phyloP scores from a whole-genome alignment of 2,888 invertebrate species.

The Caenorhabditis becei region DNA sequence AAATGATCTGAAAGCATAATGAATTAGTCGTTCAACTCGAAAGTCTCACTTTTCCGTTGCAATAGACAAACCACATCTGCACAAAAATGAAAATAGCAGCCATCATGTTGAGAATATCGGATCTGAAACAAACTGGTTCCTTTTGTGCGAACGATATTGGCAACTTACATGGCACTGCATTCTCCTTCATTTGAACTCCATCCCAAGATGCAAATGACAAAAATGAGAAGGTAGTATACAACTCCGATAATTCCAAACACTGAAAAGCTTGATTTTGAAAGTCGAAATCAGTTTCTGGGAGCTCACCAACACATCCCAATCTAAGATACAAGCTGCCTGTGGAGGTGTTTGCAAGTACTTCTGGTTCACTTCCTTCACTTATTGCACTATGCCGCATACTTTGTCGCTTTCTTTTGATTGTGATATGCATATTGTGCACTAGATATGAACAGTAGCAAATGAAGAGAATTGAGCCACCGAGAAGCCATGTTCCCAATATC shows the following conservation, averaged over 20 bases:
- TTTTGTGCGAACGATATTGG: neutral
- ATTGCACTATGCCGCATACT: conserved; percentile 51
- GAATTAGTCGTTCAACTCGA: neutral
- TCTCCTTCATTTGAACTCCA: conserved; percentile 67
- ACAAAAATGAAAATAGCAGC: conserved; percentile 69
- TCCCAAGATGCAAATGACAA: conserved; percentile 66
- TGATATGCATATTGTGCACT: conserved; percentile 58
- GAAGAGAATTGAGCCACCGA: conserved; percentile 68
- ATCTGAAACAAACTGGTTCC: conserved; percentile 34
- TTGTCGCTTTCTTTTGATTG: conserved; percentile 51
- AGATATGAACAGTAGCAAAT: conserved; percentile 67
- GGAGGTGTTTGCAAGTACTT: conserved; percentile 70
- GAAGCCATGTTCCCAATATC: conserved; percentile 66
- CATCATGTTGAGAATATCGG: conserved; percentile 61
- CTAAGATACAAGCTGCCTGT: conserved; percentile 74
- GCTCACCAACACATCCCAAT: conserved; percentile 71
- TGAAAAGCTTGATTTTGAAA: too few relatives aligned
- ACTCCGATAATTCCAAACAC: conserved; percentile 74
- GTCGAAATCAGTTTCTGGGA: too few relatives aligned
- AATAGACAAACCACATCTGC: conserved; percentile 76
- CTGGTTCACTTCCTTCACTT: conserved; percentile 48
- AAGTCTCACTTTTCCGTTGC: conserved; percentile 71
- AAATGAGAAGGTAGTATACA: conserved; percentile 68
- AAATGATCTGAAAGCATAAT: conserved; percentile 71
- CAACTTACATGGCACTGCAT: conserved; percentile 59